These are phyloP conservation scores for Dipus sagitta DNA, from an alignment of 2,797 vertebrate genomes.

Conservation along the genomic window DNA sequence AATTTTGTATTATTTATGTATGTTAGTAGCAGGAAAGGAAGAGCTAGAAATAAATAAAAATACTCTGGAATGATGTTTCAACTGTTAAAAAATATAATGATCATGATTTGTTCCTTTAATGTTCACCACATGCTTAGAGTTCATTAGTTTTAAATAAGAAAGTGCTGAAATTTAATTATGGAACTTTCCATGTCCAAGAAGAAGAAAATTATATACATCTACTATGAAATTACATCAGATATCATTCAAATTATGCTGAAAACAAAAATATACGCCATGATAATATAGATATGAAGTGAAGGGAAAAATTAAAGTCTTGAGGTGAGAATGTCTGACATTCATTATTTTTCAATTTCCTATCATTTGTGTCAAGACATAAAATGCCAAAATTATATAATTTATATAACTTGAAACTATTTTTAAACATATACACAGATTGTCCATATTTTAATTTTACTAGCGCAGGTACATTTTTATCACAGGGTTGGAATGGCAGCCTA, in stretches of 20 bases:
- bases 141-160: neutral
- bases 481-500: neutral
- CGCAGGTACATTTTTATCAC: neutral
- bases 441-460: constrained; percentile 14
- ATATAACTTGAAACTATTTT: constrained; percentile 2
- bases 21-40: neutral
- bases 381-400: neutral
- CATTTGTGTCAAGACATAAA: neutral
- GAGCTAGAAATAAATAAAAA: neutral
- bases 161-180: neutral
- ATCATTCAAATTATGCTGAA: neutral
- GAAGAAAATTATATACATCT: neutral
- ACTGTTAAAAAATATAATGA: neutral
- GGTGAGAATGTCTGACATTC: neutral
- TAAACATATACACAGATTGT: neutral
- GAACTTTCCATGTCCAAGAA: neutral
- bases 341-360: neutral
- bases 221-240: neutral
- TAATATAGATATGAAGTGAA: neutral
- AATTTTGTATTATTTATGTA: neutral
- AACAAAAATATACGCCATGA: neutral
- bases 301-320: neutral
- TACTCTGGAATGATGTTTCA: neutral
- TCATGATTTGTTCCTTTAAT: neutral
- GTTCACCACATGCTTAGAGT: constrained; percentile 25